Evolutionary conservation across 2,113 vertebrate species (phyloP), one percentile per base, ranked within the genome.

Genomic region (Marmota flaviventris): DNA sequence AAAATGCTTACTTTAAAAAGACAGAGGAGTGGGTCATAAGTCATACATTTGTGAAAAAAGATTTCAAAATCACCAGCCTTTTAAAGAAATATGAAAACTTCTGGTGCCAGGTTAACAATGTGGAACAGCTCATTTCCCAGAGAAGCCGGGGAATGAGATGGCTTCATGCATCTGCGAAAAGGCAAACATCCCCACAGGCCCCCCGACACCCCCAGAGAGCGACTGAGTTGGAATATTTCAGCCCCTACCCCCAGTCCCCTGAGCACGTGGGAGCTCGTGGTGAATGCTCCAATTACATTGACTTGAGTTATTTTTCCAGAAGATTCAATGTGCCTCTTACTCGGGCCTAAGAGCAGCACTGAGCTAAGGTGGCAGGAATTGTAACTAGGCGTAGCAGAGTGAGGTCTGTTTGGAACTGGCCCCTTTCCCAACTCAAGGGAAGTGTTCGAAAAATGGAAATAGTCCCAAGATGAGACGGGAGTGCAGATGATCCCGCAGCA

Each of bases 1-100:
- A 75, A 92, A 81, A 48, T 56, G 34, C n/a, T 77, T 67, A 78
- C 63, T 63, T 77, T 65, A 85, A 91, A 42, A 91, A 83, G 29
- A 58, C 48, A 77, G 58, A 53, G 48, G 39, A 76, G 5, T 56
- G 14, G 56, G 20, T 39, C 85, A 16, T 6, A 48, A 1, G 12
- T 45, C 83, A 73, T 51, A 69, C 11, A 56, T 53, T 34, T 78
- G 13, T 45, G 24, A 34, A 51, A 24, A 81, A 32, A 79, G 7
- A 29, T 77, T 48, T 67, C 0, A 12, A n/a, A 83, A 75, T 56
- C 32, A 5, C 67, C 81, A 48, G 17, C 1, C 10, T 76, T 81
- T 90, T 4, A 82, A 90, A 77, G 75, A 61, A 86, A 51, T 22
- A 32, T 18, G 10, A 37, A 63, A 63, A 6, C 4, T 34, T 45